A percentile compares a stretch with the other conserved stretches of the same genome.
phyloP scores from a whole-genome alignment of 2,797 vertebrate genomes.

The Sternotherus odoratus region DNA sequence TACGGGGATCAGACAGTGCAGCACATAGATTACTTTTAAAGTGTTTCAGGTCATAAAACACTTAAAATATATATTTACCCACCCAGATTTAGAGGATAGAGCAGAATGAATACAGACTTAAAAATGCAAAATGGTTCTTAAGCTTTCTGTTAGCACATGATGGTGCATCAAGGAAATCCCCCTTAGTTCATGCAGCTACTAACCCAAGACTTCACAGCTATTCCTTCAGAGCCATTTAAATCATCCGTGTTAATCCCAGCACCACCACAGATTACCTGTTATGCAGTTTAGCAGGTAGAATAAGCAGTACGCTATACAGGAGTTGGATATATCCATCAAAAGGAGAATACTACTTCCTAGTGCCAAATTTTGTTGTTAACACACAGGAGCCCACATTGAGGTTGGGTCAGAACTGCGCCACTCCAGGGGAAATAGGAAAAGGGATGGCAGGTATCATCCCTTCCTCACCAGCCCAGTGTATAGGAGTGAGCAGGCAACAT shows the following conservation, averaged over 20 bases:
- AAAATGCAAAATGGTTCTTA: conserved; percentile 56
- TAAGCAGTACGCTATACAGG: conserved; percentile 36
- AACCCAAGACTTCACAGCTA: conserved; percentile 66
- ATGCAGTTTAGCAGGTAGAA: conserved; percentile 60
- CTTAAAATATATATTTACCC: neutral
- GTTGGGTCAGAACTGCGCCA: neutral
- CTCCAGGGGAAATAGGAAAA: neutral
- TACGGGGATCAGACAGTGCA: neutral
- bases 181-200: conserved; percentile 63
- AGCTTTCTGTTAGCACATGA: conserved; percentile 50
- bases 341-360: neutral
- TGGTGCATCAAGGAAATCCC: conserved; percentile 68
- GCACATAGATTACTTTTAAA: conserved; percentile 24
- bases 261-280: conserved; percentile 69
- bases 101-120: conserved; percentile 42
- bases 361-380: neutral
- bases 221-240: conserved; percentile 69
- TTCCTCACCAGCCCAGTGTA: neutral
- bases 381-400: neutral
- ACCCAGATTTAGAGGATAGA: neutral
- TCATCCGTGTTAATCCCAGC: conserved; percentile 70
- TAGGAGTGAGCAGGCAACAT: neutral
- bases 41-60: neutral
- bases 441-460: neutral
- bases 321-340: neutral